Base-by-base conservation (phyloP, 64 coral and sea anemone species). In the Dendrophyllia cribrosa region DNA sequence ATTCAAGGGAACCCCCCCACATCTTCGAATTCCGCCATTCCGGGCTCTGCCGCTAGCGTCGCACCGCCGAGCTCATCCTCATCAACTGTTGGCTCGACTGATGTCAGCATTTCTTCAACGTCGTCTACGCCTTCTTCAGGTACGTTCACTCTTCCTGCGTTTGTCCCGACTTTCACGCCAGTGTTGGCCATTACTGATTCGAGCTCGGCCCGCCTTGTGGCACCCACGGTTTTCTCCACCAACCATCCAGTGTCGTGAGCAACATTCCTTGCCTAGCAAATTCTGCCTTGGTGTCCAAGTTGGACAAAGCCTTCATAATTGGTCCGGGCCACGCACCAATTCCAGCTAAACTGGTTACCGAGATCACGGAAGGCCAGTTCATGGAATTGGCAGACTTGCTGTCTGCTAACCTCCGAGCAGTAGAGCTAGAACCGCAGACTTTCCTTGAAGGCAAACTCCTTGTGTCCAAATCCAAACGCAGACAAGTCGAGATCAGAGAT, bases 351-450 rank as follows among this genome's bases (percentile, higher is more conserved):
- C 20, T 74, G n/a, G n/a, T n/a, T n/a, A n/a, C n/a, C n/a, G n/a
- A n/a, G n/a, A n/a, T n/a, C n/a, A n/a, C n/a, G n/a, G n/a, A n/a
- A n/a, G n/a, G n/a, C n/a, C 23, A 87, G 68, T 58, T 70, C 7
- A 8, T 72, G n/a, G 85, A 87, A 7, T 21, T 87, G 49, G 52
- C 85, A 14, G 48, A 71, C 20, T 15, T 87, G 47, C n/a, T 87
- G 43, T 55, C 85, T 0, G 85, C 15, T 7, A 87, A 87, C 9
- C 68, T 87, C 3, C 24, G 53, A 12, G 67, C n/a, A 9, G 19
- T 21, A 19, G n/a, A 58, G 9, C 75, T 23, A 50, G 75, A 55
- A 4, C 75, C 50, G 1, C 75, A 77, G 3, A 55, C 50, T 8
- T 77, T 56, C 75, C 10, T 77, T 20, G 75, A 77, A 3, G 51